These are phyloP conservation scores for Eumeta japonica DNA, from an alignment of 1,140 invertebrate species.

Conservation along the genomic window DNA sequence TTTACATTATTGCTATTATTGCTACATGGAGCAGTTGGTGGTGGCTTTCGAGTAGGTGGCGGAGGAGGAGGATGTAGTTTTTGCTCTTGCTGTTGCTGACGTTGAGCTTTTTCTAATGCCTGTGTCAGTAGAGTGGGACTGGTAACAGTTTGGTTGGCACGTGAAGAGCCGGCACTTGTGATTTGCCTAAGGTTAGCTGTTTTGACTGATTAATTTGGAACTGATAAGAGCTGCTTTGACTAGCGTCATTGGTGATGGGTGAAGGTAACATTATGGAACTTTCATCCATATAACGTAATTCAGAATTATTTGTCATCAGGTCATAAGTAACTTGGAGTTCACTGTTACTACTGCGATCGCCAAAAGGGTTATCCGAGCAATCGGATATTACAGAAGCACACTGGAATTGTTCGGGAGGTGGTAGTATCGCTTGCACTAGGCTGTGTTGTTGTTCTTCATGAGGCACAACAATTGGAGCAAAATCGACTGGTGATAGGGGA, in stretches of 20 bases:
- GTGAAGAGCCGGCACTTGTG: constrained; percentile 46
- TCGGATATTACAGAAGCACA: constrained; percentile 66
- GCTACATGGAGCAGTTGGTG: too few relatives aligned
- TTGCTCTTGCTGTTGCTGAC: too few relatives aligned
- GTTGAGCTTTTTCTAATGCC: constrained; percentile 31
- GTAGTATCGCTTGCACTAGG: constrained; percentile 66
- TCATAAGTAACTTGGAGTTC: constrained; percentile 74
- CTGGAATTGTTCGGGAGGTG: constrained; percentile 72
- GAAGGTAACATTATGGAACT: constrained; percentile 80
- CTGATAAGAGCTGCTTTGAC: constrained; percentile 63
- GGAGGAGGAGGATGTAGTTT: too few relatives aligned
- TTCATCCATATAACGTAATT: constrained; percentile 88
- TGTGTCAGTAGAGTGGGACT: constrained; percentile 62
- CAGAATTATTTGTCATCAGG: constrained; percentile 76
- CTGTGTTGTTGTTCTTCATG: constrained; percentile 56
- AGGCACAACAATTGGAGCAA: too few relatives aligned
- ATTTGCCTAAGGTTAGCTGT: constrained; percentile 52
- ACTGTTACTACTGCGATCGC: constrained; percentile 63
- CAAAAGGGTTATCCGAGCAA: constrained; percentile 59
- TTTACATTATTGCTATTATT: too few relatives aligned
- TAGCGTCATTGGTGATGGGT: constrained; percentile 72
- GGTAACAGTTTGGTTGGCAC: constrained; percentile 69
- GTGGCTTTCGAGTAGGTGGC: too few relatives aligned
- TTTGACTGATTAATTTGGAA: constrained; percentile 60
- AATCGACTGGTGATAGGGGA: too few relatives aligned